Base-by-base conservation (phyloP, 1,140 invertebrate species). In the Drosophila guanche region DNA sequence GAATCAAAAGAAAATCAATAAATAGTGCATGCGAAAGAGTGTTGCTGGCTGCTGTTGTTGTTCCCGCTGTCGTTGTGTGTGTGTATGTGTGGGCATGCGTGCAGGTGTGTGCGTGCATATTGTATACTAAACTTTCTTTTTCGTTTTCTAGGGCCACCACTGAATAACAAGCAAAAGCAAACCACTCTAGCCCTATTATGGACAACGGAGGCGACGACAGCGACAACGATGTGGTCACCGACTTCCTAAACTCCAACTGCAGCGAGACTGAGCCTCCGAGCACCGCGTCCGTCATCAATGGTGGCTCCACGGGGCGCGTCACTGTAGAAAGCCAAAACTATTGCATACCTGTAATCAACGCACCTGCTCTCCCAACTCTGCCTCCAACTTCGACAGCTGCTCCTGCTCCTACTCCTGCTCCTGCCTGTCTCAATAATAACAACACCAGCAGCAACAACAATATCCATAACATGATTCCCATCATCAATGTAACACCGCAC, bases 401-500 rank as follows among this genome's bases (percentile, higher is more conserved):
- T 25, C 8, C 37, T 27, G 6, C 16, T 20, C 16, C 16, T 20
- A 45, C 25, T 8, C 12, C 43, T 16, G 41, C 50, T 69, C 37
- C 57, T 29, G 54, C 29, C 22, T 45, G 29, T 33, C 42, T 65
- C 20, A 84, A 40, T 25, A 77, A 52, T 60, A 72, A 22, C 52
- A 54, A 46, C 25, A 79, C 25, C 40, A 53, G 59, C 47, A 69
- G 45, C 40, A 65, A 48, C 29, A 86, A 58, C 40, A 85, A 83
- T 52, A 79, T 57, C 23, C 73, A 74, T 63, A 91, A 90, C 57
- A 91, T 91, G 93, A 95, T 96, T 78, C 96, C 96, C 63, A 97
- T 94, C 51, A 97, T 97, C 79, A 97, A 95, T 92, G 96, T 97
- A 46, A 97, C 96, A 29, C 96, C 96, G 3, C 96, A 97, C 91